These are phyloP conservation scores for Agonum fuliginosum DNA, from an alignment of 2,888 invertebrate genomes.

Conservation along the genomic window DNA sequence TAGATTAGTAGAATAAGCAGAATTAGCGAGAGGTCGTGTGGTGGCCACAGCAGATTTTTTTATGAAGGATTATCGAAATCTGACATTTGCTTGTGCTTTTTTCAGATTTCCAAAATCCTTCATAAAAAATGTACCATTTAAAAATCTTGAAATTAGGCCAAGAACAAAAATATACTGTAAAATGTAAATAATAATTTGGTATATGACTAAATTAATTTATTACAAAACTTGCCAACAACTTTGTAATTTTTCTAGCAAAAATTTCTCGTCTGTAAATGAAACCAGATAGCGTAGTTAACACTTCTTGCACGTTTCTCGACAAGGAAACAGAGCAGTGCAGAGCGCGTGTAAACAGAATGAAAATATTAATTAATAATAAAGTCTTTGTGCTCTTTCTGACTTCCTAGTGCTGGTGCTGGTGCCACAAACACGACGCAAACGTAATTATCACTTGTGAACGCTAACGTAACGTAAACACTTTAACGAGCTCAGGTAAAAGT, in stretches of 20 bases:
- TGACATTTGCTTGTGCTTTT: too few species aligned
- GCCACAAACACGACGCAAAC: neutral
- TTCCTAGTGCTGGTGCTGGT: conserved; percentile 36
- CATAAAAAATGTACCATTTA: too few species aligned
- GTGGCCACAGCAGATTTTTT: too few species aligned
- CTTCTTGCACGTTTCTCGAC: neutral
- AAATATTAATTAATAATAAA: conserved; percentile 59
- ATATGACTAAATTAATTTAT: neutral
- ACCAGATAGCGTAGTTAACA: neutral
- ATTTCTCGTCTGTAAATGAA: neutral
- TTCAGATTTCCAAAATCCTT: too few species aligned
- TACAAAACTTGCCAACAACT: too few species aligned
- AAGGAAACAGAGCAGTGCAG: conserved; percentile 1
- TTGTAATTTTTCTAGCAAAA: too few species aligned
- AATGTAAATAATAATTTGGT: too few species aligned
- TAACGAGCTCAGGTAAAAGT: conserved; percentile 50
- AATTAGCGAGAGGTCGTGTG: too few species aligned
- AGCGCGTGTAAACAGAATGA: conserved; percentile 41
- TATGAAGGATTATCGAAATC: too few species aligned
- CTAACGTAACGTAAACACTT: conserved; percentile 43
- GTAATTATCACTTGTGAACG: conserved; percentile 48
- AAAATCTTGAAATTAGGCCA: too few species aligned
- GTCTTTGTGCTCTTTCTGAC: conserved; percentile 40
- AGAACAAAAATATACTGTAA: too few species aligned
- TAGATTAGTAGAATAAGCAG: too few species aligned